Evolutionary conservation across 92 coral and sea anemone species (phyloP).

Genomic region (Porites rus): DNA sequence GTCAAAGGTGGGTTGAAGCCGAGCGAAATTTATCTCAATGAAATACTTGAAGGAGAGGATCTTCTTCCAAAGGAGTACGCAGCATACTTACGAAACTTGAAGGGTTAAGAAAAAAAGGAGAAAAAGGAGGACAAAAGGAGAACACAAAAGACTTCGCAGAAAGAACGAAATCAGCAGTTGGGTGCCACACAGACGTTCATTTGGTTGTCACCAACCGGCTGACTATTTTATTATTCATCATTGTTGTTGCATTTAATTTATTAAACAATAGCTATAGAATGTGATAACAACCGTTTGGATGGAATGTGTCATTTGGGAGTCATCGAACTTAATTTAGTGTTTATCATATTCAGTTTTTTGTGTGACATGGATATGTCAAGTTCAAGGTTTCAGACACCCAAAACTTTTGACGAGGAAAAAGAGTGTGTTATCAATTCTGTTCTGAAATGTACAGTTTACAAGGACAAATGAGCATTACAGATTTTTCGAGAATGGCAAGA

Average conservation of each 20-base stretch:
- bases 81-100: constrained; percentile 13
- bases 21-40: constrained; percentile 46
- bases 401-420: no score
- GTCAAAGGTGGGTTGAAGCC: constrained; percentile 59
- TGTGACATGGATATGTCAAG: no score
- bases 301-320: constrained; percentile 10
- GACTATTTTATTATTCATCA: no score
- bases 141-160: not conserved
- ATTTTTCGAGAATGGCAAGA: no score
- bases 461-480: no score
- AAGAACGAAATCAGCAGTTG: no score
- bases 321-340: not conserved
- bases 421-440: no score
- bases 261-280: not conserved
- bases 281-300: not conserved
- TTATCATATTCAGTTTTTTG: not conserved
- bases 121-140: not conserved
- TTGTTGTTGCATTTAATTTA: no score
- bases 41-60: constrained; percentile 73
- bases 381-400: no score
- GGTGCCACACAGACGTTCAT: no score
- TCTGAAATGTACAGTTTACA: no score
- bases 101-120: not conserved
- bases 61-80: constrained; percentile 38
- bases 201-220: no score